Evolutionary conservation across 2,113 vertebrate genomes (phyloP).

Genomic region (Pangasianodon hypophthalmus): DNA sequence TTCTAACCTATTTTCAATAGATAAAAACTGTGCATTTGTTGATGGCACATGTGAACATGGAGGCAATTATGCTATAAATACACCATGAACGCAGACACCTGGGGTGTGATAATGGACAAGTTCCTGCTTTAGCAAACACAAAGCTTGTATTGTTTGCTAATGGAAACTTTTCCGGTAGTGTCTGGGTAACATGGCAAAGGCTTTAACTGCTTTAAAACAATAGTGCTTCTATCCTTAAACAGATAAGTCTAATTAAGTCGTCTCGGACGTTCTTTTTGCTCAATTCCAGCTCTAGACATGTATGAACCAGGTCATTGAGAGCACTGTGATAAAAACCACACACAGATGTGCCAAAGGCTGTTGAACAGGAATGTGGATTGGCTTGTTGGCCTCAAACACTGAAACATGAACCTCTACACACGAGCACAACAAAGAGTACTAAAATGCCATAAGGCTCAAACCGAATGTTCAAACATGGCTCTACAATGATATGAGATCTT

Average conservation of each 20-base stretch:
- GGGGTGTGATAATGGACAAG: slow-evolving; percentile 15
- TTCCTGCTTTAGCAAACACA: slow-evolving; percentile 15
- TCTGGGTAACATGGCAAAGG: background rate
- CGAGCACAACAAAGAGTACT: too few relatives aligned
- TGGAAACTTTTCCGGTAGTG: background rate
- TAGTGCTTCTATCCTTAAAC: background rate
- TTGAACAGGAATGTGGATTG: slow-evolving; percentile 22
- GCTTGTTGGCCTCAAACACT: background rate
- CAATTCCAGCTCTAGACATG: background rate
- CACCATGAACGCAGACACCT: background rate
- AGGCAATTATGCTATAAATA: background rate
- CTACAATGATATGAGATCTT: background rate
- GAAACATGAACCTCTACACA: background rate
- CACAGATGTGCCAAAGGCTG: background rate
- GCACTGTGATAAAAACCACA: background rate
- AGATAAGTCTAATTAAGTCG: background rate
- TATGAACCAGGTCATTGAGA: background rate
- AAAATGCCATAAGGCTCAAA: background rate
- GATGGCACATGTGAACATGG: background rate
- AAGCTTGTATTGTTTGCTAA: slow-evolving; percentile 8
- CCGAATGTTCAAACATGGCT: background rate
- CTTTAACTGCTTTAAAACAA: background rate
- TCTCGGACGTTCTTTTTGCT: background rate
- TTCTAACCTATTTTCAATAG: background rate
- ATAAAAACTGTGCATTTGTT: background rate